These are phyloP conservation scores for Glaucopsyche alexis DNA, from an alignment of 2,888 invertebrate genomes.

Conservation along the genomic window DNA sequence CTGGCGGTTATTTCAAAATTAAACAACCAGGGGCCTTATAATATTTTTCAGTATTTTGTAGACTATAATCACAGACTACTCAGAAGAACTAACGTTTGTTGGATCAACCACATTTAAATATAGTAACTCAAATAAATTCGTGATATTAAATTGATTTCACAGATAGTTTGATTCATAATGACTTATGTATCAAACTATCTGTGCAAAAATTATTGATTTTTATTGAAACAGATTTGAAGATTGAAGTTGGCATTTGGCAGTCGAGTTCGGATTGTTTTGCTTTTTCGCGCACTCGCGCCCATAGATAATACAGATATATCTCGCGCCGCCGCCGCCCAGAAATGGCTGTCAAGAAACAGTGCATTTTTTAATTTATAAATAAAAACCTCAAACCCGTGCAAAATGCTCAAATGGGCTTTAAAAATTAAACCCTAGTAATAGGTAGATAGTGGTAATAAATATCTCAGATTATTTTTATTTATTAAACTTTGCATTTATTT, in stretches of 20 bases:
- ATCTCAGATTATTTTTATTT: not conserved
- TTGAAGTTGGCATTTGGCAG: constrained; percentile 47
- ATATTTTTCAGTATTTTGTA: no score
- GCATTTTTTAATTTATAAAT: not conserved
- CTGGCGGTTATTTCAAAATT: no score
- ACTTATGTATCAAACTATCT: not conserved
- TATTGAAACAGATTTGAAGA: constrained; percentile 28
- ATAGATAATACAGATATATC: no score
- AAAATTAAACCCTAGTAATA: not conserved
- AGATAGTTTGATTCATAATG: no score
- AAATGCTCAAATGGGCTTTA: not conserved
- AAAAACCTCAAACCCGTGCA: constrained; percentile 2
- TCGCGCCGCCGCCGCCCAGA: constrained; percentile 63
- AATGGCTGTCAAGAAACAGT: constrained; percentile 54
- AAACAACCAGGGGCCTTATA: no score
- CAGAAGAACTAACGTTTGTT: no score
- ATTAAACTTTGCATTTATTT: not conserved
- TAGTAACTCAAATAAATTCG: no score
- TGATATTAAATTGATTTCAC: no score
- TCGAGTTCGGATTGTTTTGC: constrained; percentile 55
- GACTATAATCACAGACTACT: no score
- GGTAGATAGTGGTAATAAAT: constrained; percentile 3
- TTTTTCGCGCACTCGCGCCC: constrained; percentile 59
- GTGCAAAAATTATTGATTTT: constrained; percentile 44
- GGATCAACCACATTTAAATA: no score